Evolutionary conservation across 30 jellyfish, hydroid and myxozoan species (phyloP), one percentile per base, ranked within the genome.

Genomic region (Chrysaora quinquecirrha): DNA sequence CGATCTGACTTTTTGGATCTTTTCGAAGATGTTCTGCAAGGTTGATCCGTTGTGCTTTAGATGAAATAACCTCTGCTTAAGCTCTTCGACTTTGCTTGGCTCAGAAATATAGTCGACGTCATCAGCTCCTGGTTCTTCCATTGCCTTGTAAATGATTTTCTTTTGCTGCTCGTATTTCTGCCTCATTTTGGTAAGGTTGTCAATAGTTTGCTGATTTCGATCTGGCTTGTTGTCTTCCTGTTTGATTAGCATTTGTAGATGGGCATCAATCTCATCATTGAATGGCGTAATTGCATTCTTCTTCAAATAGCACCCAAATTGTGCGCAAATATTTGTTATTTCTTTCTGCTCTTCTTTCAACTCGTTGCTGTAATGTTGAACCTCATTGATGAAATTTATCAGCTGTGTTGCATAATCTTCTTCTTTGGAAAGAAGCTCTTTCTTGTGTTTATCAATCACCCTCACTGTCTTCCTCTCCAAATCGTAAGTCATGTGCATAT

Each of bases 191-290:
- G 0, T 20, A 18, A 83, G 66, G 30, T 83, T 30, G 28, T 72
- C 74, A 25, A 83, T 71, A 23, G 80, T 61, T 3, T 0, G 61
- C 22, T 70, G 87, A 72, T 54, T 52, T 34, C 58, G 10, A 27
- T 62, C 82, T 16, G 87, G 87, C 43, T 71, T 83, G 32, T 18
- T 54, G 16, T 33, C 0, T 46, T 83, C 94, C 32, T 72, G 67
- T 34, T 71, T 56, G 54, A 83, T 83, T 67, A 83, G 62, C 94
- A 83, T 71, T 10, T 83, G 31, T 16, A 83, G 30, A 34, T 83
- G 94, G 49, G 82, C 87, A 71, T 83, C 94, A 25, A 83, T 30
- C 19, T 71, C 87, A 52, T 81, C 91, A 24, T 83, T 83, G 78
- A 71, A 71, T 4, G 94, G 87, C 7, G 94, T 83, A 0, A 83